Conservation (phyloP, 2,888 invertebrate species). For the Miltochrista miniata region DNA sequence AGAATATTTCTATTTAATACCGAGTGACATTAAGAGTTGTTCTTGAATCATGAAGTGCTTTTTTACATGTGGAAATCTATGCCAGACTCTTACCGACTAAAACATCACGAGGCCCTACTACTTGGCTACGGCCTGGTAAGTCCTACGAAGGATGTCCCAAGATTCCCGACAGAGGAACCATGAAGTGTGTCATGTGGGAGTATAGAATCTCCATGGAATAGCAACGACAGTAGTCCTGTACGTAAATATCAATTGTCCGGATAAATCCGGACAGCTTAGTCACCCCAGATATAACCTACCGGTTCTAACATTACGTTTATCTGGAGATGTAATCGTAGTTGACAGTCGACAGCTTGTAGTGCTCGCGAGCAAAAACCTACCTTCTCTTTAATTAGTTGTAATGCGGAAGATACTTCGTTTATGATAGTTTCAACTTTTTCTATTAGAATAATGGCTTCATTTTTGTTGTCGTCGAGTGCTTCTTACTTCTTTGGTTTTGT, state of each 20-base stretch:
- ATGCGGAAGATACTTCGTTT: constrained; percentile 10
- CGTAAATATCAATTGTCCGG: background rate
- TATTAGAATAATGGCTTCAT: background rate
- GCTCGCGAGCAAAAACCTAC: constrained; percentile 16
- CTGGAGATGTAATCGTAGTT: constrained; percentile 21
- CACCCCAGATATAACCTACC: constrained; percentile 5
- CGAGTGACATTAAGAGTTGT: too few species aligned
- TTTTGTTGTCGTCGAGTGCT: background rate
- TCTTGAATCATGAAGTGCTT: too few species aligned
- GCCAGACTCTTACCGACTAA: too few species aligned
- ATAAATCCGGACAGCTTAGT: background rate
- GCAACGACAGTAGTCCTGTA: too few species aligned
- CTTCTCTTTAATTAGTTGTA: constrained; percentile 23
- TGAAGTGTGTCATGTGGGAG: too few species aligned
- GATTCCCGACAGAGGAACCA: too few species aligned
- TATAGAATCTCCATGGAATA: too few species aligned
- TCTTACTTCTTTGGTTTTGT: background rate
- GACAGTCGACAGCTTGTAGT: constrained; percentile 17
- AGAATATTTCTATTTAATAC: too few species aligned
- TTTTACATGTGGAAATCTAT: too few species aligned
- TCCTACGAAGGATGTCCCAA: too few species aligned
- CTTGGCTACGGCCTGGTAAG: too few species aligned
- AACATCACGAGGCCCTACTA: too few species aligned
- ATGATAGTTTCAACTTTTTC: constrained; percentile 1
- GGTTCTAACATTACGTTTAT: constrained; percentile 14